Evolutionary conservation across 2,113 vertebrate species (phyloP), one percentile per base, ranked within the genome.

Genomic region (Hydropotes inermis): DNA sequence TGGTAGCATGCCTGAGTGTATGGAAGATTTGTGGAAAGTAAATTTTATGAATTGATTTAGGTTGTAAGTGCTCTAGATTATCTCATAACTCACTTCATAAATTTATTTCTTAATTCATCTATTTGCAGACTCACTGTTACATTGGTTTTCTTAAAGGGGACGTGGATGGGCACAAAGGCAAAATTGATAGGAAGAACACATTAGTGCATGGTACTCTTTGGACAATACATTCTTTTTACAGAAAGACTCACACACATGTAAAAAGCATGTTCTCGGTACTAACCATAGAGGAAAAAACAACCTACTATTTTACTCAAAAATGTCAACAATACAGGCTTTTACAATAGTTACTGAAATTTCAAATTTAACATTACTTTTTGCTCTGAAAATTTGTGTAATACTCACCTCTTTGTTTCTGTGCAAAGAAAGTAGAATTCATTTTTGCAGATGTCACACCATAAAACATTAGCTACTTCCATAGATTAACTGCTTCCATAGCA

Each of bases 61-160:
- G 19, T 67, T 89, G 2, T 93, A 96, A 97, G 89, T 86, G 39
- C 36, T 97, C 45, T 85, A 92, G 33, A 95, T 93, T 96, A 60
- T 28, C 64, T 94, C 1, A 3, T 78, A 97, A 91, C 84, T 94
- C 61, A 96, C 55, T 74, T 94, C 78, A 33, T 91, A 81, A 94
- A 90, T 81, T 64, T 95, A 91, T 91, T 92, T 97, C 83, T 95
- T 95, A 95, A 97, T 88, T 96, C 70, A 91, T 67, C 67, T 79
- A 23, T 78, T 96, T 95, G 58, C 61, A 93, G 97, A 52, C 89
- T 94, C 82, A 16, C 8, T 91, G 43, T 87, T 82, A 94, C 15
- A 9, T 47, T 67, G 21, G 5, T 61, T 96, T 94, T 81, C 81
- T 88, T 90, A 55, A 92, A 90, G 25, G 67, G 87, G 17, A 87